Base-by-base conservation (phyloP, 53 echinoderm and acorn worm genomes). In the Mesocentrotus franciscanus region DNA sequence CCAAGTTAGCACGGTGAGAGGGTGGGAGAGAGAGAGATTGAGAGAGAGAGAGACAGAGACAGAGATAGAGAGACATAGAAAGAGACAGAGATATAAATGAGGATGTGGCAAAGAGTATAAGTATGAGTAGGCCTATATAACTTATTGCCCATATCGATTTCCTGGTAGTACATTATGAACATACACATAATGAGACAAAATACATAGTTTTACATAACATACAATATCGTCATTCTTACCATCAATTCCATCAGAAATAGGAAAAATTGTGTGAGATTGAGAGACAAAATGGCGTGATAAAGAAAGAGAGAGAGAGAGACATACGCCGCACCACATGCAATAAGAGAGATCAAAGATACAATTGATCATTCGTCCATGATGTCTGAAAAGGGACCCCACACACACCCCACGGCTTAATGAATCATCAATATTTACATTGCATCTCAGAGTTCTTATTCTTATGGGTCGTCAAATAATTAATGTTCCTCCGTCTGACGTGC, bases 371-470 rank as follows among this genome's bases (percentile, higher is more conserved):
- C 33, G n/a, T 27, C 33, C 33, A 32, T 76, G 30, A 76, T 33
- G 30, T 18, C 81, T 81, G 36, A 20, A 68, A 36, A 81, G 17
- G 81, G 49, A 49, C 49, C 49, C 49, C 49, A 49, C 49, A 49
- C 49, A 42, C 81, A 39, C 81, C 81, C 81, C 81, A 42, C 81
- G 81, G 81, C 81, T 42, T 17, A 32, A 42, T 81, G 81, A 81
- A 36, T 81, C 81, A 81, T 81, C 42, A 81, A 22, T 81, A 10
- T 81, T 81, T 81, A 42, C 81, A 81, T 39, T 9, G 42, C 42
- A 36, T 42, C 79, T 79, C 22, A 18, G 18, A 79, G 36, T 36
- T 36, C 1, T 17, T 81, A 81, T 81, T 18, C 36, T 20, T 81
- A 42, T 39, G 42, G 33, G 14, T 10, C 42, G 42, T 20, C 81